Conservation (phyloP, 2,888 invertebrate species). For the Cosmia trapezina region DNA sequence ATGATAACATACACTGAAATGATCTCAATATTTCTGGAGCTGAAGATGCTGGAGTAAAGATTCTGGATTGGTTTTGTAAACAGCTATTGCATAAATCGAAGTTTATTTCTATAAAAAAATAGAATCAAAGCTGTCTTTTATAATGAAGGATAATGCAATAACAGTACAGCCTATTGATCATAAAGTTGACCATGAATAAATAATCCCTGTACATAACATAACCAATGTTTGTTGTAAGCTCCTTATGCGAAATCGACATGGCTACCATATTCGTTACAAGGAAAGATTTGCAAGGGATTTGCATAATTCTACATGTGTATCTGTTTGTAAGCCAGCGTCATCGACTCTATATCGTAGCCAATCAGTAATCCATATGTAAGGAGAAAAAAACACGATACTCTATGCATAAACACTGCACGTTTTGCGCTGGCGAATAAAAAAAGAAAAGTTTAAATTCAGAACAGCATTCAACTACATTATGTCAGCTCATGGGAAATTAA, state of each 20-base stretch:
- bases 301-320: conserved; percentile 78
- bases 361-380: conserved; percentile 37
- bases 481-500: conserved; percentile 47
- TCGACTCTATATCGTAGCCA: conserved; percentile 45
- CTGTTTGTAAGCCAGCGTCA: conserved; percentile 58
- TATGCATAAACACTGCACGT: conserved; percentile 19
- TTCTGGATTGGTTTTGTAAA: conserved; percentile 3
- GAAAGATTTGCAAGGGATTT: conserved; percentile 75
- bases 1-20: conserved; percentile 4
- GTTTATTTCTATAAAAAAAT: neutral
- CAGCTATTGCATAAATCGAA: neutral
- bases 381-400: conserved; percentile 19
- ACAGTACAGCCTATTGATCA: conserved; percentile 50
- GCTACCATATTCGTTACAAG: conserved; percentile 69
- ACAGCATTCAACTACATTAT: conserved; percentile 31
- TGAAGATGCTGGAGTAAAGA: neutral
- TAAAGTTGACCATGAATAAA: conserved; percentile 65
- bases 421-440: conserved; percentile 30
- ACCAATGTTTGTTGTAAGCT: conserved; percentile 64
- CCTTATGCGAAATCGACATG: conserved; percentile 65
- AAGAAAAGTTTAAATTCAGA: conserved; percentile 40
- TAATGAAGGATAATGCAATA: conserved; percentile 38
- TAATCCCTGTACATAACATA: conserved; percentile 58
- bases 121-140: conserved; percentile 19
- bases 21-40: neutral